phyloP scores from a whole-genome alignment of 2,888 invertebrate genomes.

The Acleris literana region DNA sequence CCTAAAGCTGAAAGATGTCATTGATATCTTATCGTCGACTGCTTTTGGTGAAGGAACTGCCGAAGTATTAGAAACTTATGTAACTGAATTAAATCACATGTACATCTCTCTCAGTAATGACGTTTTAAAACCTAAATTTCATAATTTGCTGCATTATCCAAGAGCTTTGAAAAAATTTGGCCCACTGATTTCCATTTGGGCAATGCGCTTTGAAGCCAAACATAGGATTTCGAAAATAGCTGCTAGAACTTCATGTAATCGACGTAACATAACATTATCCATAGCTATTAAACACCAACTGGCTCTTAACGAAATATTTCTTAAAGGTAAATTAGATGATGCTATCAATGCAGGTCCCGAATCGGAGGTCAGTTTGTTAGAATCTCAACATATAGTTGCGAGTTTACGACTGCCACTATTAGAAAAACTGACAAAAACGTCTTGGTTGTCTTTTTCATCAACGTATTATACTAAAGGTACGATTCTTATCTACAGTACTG shows the following conservation, averaged over 20 bases:
- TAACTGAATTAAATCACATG: constrained; percentile 24
- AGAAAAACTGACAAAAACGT: neutral
- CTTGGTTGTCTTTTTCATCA: constrained; percentile 9
- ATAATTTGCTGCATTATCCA: constrained; percentile 36
- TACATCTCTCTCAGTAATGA: constrained; percentile 16
- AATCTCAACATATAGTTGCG: neutral
- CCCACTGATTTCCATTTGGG: constrained; percentile 32
- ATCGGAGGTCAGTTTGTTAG: neutral
- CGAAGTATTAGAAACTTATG: constrained; percentile 16
- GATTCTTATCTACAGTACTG: constrained; percentile 5
- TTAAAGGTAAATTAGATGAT: constrained; percentile 20
- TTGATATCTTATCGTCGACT: constrained; percentile 18
- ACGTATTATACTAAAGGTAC: constrained; percentile 13
- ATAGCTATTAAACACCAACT: constrained; percentile 35
- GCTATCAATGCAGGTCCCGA: constrained; percentile 2
- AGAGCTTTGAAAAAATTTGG: constrained; percentile 32
- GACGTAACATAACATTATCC: constrained; percentile 27
- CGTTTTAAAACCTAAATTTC: constrained; percentile 37
- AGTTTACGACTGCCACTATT: neutral
- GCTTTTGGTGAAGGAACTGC: constrained; percentile 4
- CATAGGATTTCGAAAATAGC: constrained; percentile 37
- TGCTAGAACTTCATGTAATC: constrained; percentile 31
- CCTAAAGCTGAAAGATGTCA: constrained; percentile 15
- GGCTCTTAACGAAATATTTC: constrained; percentile 13
- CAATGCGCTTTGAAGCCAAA: constrained; percentile 39